These are phyloP conservation scores for Mesitornis unicolor DNA, from an alignment of 2,113 vertebrate genomes.

Conservation along the genomic window DNA sequence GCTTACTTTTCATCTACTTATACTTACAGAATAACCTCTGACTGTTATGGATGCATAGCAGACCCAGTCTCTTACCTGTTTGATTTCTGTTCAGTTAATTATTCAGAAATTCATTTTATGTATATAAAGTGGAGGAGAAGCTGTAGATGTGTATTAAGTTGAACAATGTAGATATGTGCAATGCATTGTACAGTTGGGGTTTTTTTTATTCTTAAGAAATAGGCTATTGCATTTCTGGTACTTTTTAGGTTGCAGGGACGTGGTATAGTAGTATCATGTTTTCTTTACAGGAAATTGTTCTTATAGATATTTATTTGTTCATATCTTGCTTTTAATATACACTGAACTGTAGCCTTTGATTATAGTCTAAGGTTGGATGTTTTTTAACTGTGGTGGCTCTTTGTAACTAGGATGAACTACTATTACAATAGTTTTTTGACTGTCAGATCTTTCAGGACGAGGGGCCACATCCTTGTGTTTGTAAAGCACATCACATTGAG, in stretches of 20 bases:
- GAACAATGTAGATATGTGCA: conserved; percentile 9
- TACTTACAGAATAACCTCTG: neutral
- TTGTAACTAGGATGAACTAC: neutral
- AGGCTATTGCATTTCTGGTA: conserved; percentile 55
- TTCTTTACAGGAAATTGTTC: conserved; percentile 47
- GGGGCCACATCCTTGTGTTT: neutral
- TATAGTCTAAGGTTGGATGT: neutral
- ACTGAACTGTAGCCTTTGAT: neutral
- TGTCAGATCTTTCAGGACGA: neutral
- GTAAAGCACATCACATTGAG: neutral
- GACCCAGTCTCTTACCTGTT: neutral
- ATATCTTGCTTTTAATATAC: neutral
- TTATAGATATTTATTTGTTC: conserved; percentile 51
- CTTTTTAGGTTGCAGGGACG: conserved; percentile 25
- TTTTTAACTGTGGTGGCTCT: neutral
- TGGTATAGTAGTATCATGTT: neutral
- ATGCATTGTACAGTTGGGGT: neutral
- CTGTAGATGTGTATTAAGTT: neutral
- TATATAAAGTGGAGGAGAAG: neutral
- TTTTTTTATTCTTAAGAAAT: conserved; percentile 58
- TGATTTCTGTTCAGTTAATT: neutral
- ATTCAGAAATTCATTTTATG: neutral
- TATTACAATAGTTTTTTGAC: neutral
- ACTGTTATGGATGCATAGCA: neutral
- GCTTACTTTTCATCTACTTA: neutral